phyloP scores from a whole-genome alignment of 92 coral and sea anemone genomes.

The Porites divaricata region DNA sequence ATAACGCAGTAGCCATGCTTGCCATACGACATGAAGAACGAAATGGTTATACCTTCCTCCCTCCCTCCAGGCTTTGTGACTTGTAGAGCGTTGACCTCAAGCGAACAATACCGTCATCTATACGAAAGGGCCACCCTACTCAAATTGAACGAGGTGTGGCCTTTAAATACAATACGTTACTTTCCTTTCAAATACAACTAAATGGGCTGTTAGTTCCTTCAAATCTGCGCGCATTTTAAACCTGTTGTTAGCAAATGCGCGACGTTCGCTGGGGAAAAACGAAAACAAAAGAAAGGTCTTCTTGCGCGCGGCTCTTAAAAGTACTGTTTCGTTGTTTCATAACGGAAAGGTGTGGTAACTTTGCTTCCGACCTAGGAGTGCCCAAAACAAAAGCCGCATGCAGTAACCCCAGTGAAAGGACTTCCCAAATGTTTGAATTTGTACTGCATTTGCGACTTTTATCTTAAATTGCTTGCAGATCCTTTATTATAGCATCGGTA shows the following conservation, averaged over 20 bases:
- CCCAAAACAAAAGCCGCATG: conserved; percentile 15
- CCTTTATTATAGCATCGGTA: conserved; percentile 2
- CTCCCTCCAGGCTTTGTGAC: no score
- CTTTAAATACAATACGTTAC: no score
- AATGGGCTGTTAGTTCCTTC: no score
- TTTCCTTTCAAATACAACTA: no score
- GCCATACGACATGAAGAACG: no score
- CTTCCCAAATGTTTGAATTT: conserved; percentile 16
- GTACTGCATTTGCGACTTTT: conserved; percentile 40
- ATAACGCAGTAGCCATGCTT: no score
- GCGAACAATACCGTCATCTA: no score
- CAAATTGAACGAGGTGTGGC: no score
- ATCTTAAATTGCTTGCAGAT: conserved; percentile 13
- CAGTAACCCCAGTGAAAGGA: conserved; percentile 12
- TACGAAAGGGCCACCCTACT: no score
- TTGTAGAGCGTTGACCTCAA: no score
- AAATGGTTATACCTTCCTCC: no score
- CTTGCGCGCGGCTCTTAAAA: conserved; percentile 13
- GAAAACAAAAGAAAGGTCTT: not conserved
- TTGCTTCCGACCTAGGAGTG: conserved; percentile 22
- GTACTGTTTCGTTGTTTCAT: not conserved
- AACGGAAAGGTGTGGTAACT: conserved; percentile 26
- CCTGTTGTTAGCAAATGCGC: conserved; percentile 20
- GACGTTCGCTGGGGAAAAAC: conserved; percentile 22
- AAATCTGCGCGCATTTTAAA: no score